A percentile compares a stretch with the other conserved stretches of the same genome.
These are phyloP conservation scores for Myioborus miniatus DNA, from an alignment of 2,797 vertebrate genomes.

Conservation along the genomic window DNA sequence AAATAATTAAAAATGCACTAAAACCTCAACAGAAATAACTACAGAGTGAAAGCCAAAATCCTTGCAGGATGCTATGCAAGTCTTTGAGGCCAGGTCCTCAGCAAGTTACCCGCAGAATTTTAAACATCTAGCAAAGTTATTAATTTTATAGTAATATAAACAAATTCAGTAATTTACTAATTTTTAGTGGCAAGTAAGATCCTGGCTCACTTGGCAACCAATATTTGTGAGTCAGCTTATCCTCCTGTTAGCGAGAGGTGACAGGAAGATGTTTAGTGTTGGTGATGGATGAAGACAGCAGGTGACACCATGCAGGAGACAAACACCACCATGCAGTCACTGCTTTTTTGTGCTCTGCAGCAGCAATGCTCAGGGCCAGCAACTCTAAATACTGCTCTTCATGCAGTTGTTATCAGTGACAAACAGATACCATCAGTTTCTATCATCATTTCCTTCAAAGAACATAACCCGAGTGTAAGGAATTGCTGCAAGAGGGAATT, in stretches of 20 bases:
- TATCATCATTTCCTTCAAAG: background rate
- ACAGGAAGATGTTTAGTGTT: background rate
- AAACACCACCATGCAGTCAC: rapidly evolving
- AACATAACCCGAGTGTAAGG: background rate
- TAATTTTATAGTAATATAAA: background rate
- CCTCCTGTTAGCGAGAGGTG: background rate
- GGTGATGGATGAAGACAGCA: background rate
- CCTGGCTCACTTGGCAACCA: background rate
- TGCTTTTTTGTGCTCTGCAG: background rate
- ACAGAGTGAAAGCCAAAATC: background rate
- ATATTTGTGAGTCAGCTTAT: background rate
- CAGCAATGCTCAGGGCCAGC: background rate
- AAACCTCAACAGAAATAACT: background rate
- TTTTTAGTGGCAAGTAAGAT: background rate
- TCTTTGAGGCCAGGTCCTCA: rapidly evolving
- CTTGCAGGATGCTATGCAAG: background rate
- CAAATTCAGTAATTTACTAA: background rate
- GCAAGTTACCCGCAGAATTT: background rate
- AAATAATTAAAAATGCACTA: background rate
- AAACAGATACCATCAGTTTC: background rate
- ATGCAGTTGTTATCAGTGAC: background rate
- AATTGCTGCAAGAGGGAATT: background rate
- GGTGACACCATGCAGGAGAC: rapidly evolving
- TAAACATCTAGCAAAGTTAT: background rate
- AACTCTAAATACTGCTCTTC: background rate